Base-by-base conservation (phyloP, 2,797 vertebrate genomes). In the Pangasius larnaudii region DNA sequence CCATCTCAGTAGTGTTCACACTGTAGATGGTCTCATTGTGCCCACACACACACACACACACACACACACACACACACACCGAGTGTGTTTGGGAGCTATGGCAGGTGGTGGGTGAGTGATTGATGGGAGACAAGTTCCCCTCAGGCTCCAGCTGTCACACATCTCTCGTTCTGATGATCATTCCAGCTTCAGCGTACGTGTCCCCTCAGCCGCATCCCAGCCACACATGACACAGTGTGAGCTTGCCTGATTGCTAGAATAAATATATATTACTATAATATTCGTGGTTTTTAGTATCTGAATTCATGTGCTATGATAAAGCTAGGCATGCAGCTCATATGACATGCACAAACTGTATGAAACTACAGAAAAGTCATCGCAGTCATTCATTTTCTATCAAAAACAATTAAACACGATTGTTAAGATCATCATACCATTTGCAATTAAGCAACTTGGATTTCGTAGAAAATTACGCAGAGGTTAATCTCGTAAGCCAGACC, bases 61-160 rank as follows among this genome's bases (percentile, higher is more conserved):
- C 59, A 63, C 82, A 30, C 39, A 53, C 36, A 53, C n/a, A 81
- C 51, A 51, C 22, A 79, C 42, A 56, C 18, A 33, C 27, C 24
- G 36, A 58, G n/a, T 42, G 36, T 0, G 33, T 63, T 39, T 42
- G 77, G 39, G 51, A 59, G 85, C 61, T n/a, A 56, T 89, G 74
- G 72, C 67, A 79, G 86, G 85, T 61, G 56, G 65, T 78, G 85
- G 46, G 49, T 78, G 67, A 85, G 30, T 88, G 91, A 92, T 82
- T 88, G 91, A 92, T 85, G 86, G 88, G n/a, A 84, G 85, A 63
- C 27, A 77, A 71, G 75, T 78, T 85, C 69, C 79, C 90, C 87
- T 87, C 87, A 69, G 80, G 89, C 88, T 39, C 65, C 86, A 87
- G 84, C 88, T 92, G 91, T 92, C 90, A 88, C 84, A 86, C 65